A percentile compares a stretch with the other conserved stretches of the same genome.
Conservation (phyloP, 2,888 invertebrate genomes). For the Trichopria drosophilae region DNA sequence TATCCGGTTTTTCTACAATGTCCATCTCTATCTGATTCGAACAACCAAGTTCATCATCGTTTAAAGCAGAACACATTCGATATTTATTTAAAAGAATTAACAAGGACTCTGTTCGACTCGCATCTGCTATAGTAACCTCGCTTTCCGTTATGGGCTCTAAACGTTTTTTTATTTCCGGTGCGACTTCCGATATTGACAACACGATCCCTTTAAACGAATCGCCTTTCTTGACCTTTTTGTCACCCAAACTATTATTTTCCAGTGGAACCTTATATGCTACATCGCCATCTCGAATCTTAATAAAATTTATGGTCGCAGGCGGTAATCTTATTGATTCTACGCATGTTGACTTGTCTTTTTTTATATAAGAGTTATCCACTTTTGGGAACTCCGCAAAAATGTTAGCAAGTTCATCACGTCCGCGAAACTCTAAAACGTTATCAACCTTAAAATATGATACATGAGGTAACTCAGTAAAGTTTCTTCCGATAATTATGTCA, state of each 20-base stretch:
- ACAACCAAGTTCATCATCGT: constrained; percentile 25
- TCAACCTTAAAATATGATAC: constrained; percentile 32
- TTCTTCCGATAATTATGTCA: constrained; percentile 37
- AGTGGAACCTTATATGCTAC: constrained; percentile 1
- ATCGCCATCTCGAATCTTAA: neutral
- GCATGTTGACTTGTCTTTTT: too few species aligned
- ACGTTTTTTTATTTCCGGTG: constrained; percentile 1
- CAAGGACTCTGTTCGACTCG: neutral
- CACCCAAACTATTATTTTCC: neutral
- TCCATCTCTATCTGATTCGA: constrained; percentile 28
- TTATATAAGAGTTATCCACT: too few species aligned
- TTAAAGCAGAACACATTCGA: constrained; percentile 21
- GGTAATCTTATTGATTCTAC: neutral
- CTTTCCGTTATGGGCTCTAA: constrained; percentile 1
- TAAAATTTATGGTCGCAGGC: neutral
- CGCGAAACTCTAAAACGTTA: constrained; percentile 12
- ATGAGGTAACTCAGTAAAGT: constrained; percentile 33
- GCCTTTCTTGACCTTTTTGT: neutral
- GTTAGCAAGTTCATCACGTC: neutral
- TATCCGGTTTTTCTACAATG: constrained; percentile 22
- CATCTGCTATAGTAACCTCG: neutral
- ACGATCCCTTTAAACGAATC: neutral
- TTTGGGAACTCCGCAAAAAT: neutral
- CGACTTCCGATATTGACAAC: neutral
- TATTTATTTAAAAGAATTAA: constrained; percentile 11